Conservation (phyloP, 2,888 invertebrate species). For the Choreutis nemorana region DNA sequence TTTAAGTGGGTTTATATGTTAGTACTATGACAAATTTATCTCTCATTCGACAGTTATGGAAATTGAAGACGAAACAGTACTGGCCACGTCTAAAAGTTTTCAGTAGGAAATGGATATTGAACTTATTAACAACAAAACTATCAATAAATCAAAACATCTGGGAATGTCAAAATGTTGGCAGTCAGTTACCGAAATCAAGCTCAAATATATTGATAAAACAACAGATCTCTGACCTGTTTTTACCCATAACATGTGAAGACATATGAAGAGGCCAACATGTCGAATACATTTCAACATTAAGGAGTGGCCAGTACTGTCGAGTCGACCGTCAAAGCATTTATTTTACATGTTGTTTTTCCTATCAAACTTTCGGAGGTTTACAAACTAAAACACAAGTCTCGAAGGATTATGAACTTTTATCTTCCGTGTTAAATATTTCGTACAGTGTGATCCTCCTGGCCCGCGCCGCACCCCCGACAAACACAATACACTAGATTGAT, state of each 20-base stretch:
- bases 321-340: slow-evolving; percentile 25
- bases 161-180: too few species aligned
- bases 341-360: slow-evolving; percentile 54
- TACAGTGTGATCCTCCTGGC: slow-evolving; percentile 48
- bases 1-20: slow-evolving; percentile 41
- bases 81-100: slow-evolving; percentile 11
- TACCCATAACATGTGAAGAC: too few species aligned
- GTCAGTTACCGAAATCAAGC: too few species aligned
- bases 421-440: slow-evolving; percentile 48
- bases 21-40: slow-evolving; percentile 35
- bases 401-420: slow-evolving; percentile 42
- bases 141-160: too few species aligned
- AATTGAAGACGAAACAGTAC: slow-evolving; percentile 31
- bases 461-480: slow-evolving; percentile 29
- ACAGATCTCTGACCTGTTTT: too few species aligned
- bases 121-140: too few species aligned
- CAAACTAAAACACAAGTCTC: slow-evolving; percentile 45
- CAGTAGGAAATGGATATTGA: too few species aligned
- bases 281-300: too few species aligned
- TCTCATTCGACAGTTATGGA: slow-evolving; percentile 51
- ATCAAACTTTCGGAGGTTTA: slow-evolving; percentile 66
- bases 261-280: too few species aligned
- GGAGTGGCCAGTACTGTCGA: slow-evolving; percentile 20
- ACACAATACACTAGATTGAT: slow-evolving; percentile 36
- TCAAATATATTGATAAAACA: too few species aligned